Conservation (phyloP, 2,888 invertebrate species). For the Hirudinaria manillensis region DNA sequence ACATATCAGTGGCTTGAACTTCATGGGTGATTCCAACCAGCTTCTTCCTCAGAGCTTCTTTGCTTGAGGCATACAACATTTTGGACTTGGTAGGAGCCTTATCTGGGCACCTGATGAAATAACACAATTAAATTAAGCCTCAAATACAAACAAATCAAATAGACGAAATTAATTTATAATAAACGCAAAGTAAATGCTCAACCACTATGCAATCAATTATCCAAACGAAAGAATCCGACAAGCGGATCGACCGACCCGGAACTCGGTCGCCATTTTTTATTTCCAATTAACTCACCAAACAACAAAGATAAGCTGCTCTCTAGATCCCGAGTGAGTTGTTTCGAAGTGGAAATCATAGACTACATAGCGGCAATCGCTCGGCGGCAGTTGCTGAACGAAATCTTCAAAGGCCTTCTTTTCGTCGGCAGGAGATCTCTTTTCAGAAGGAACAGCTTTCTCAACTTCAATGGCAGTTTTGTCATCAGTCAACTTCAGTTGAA, state of each 20-base stretch:
- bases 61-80: slow-evolving; percentile 36
- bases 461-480: slow-evolving; percentile 29
- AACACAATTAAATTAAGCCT: slow-evolving; percentile 9
- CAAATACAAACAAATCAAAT: background rate
- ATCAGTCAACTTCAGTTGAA: slow-evolving; percentile 29
- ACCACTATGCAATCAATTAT: background rate
- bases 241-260: background rate
- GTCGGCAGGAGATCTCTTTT: background rate
- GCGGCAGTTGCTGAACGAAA: slow-evolving; percentile 32
- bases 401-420: slow-evolving; percentile 30
- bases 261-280: slow-evolving; percentile 14
- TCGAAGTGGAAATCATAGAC: slow-evolving; percentile 36
- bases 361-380: slow-evolving; percentile 36
- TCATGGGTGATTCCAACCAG: slow-evolving; percentile 32
- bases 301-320: slow-evolving; percentile 35
- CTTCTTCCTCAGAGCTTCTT: slow-evolving; percentile 36
- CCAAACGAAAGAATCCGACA: background rate
- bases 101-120: slow-evolving; percentile 34
- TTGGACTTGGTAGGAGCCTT: slow-evolving; percentile 30
- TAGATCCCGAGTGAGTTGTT: slow-evolving; percentile 28
- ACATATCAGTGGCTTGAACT: slow-evolving; percentile 32
- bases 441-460: slow-evolving; percentile 13
- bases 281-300: slow-evolving; percentile 32
- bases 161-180: background rate
- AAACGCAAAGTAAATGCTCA: background rate